These are phyloP conservation scores for Cherax quadricarinatus DNA, from an alignment of 1,140 invertebrate genomes.

Conservation along the genomic window DNA sequence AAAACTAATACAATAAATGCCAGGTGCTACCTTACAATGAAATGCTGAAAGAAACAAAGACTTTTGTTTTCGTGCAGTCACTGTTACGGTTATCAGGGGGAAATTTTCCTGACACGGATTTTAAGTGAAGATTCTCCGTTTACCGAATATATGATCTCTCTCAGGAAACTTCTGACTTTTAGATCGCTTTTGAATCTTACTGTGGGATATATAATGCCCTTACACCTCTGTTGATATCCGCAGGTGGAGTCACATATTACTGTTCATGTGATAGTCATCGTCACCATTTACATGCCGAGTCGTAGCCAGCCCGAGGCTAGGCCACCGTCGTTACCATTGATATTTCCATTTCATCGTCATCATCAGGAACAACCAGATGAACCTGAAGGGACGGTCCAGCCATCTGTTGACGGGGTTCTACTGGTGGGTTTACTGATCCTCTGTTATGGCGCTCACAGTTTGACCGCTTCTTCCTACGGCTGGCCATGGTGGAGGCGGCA, in stretches of 20 bases:
- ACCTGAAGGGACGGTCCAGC: slow-evolving; percentile 32
- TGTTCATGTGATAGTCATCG: not conserved
- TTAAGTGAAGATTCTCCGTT: no score
- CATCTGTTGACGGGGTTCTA: slow-evolving; percentile 32
- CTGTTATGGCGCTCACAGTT: not conserved
- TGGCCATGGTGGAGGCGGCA: slow-evolving; percentile 37
- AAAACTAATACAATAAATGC: no score
- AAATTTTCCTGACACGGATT: no score
- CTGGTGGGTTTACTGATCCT: not conserved
- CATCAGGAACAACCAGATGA: slow-evolving; percentile 48
- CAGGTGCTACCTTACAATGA: no score
- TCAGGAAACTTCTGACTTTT: no score
- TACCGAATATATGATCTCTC: no score
- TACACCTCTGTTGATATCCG: no score
- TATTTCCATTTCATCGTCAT: slow-evolving; percentile 59
- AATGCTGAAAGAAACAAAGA: no score
- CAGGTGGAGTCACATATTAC: not conserved
- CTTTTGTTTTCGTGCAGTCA: no score
- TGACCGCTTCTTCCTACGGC: not conserved
- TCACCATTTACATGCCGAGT: not conserved
- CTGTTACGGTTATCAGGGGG: no score
- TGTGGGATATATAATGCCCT: no score
- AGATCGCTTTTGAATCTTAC: no score
- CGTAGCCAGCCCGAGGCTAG: slow-evolving; percentile 4
- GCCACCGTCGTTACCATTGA: slow-evolving; percentile 60